Conservation (phyloP, 2,113 vertebrate species). For the Centropristis striata region DNA sequence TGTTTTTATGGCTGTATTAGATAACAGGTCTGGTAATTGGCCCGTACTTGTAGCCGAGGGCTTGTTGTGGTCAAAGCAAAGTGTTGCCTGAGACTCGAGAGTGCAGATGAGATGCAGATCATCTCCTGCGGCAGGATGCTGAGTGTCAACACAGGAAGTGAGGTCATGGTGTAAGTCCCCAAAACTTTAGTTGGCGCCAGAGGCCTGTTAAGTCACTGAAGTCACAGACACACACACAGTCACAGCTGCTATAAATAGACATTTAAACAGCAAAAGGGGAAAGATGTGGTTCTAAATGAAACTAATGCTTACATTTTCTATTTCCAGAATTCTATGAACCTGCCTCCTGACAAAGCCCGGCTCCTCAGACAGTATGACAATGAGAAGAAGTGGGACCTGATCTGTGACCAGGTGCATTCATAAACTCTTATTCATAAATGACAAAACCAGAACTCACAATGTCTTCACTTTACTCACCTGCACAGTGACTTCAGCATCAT, state of each 20-base stretch:
- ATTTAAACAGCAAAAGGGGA: background rate
- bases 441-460: background rate
- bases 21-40: slow-evolving; percentile 42
- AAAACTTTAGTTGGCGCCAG: slow-evolving; percentile 48
- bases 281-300: slow-evolving; percentile 8
- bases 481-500: background rate
- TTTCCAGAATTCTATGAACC: slow-evolving; percentile 96
- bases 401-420: slow-evolving; percentile 93
- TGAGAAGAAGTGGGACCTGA: slow-evolving; percentile 98
- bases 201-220: slow-evolving; percentile 16
- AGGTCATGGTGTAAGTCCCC: slow-evolving; percentile 68
- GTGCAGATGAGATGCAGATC: slow-evolving; percentile 56
- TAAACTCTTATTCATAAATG: background rate
- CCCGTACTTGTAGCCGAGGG: slow-evolving; percentile 9
- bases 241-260: slow-evolving; percentile 34
- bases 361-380: slow-evolving; percentile 97
- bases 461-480: background rate
- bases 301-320: slow-evolving; percentile 39
- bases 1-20: slow-evolving; percentile 52
- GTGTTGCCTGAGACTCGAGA: slow-evolving; percentile 23
- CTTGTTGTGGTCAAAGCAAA: slow-evolving; percentile 40
- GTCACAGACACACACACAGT: slow-evolving; percentile 24
- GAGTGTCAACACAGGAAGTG: slow-evolving; percentile 81
- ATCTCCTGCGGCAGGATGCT: slow-evolving; percentile 76
- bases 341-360: slow-evolving; percentile 96